Evolutionary conservation across 2,797 vertebrate species (phyloP).

Genomic region (Gambusia yucatana): DNA sequence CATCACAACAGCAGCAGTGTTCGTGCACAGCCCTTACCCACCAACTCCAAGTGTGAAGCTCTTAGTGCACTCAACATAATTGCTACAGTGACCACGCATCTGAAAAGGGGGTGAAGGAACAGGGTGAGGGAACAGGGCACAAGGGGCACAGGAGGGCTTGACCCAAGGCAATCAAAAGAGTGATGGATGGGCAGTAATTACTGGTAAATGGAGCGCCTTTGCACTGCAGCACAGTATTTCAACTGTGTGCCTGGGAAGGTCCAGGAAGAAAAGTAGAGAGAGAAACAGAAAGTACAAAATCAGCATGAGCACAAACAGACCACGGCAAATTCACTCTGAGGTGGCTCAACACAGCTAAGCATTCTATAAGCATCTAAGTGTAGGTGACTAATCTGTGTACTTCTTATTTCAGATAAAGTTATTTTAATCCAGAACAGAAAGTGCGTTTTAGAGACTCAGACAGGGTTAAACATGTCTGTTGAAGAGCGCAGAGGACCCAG

Average conservation of each 20-base stretch:
- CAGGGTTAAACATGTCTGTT: conserved; percentile 57
- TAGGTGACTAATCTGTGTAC: conserved; percentile 9
- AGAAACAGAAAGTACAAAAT: conserved; percentile 27
- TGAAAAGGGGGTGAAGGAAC: conserved; percentile 68
- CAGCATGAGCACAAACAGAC: conserved; percentile 30
- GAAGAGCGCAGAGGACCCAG: conserved; percentile 54
- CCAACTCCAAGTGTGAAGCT: conserved; percentile 79
- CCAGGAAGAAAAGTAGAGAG: conserved; percentile 29
- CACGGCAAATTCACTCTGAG: conserved; percentile 5
- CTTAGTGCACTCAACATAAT: conserved; percentile 83
- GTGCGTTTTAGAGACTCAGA: conserved; percentile 37
- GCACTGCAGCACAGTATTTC: conserved; percentile 80
- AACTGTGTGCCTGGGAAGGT: conserved; percentile 73
- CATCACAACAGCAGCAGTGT: conserved; percentile 77
- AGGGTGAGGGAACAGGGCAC: conserved; percentile 69
- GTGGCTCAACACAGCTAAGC: conserved; percentile 10
- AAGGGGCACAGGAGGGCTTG: conserved; percentile 78
- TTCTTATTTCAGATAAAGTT: conserved; percentile 35
- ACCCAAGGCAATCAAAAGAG: conserved; percentile 85
- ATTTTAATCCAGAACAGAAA: conserved; percentile 33
- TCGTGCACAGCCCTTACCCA: conserved; percentile 67
- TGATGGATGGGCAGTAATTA: conserved; percentile 89
- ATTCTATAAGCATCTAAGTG: conserved; percentile 11
- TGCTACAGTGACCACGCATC: conserved; percentile 83
- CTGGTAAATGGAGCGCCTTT: conserved; percentile 84